Evolutionary conservation across 2,113 vertebrate species (phyloP).

Genomic region (Microcebus lehilahytsara): DNA sequence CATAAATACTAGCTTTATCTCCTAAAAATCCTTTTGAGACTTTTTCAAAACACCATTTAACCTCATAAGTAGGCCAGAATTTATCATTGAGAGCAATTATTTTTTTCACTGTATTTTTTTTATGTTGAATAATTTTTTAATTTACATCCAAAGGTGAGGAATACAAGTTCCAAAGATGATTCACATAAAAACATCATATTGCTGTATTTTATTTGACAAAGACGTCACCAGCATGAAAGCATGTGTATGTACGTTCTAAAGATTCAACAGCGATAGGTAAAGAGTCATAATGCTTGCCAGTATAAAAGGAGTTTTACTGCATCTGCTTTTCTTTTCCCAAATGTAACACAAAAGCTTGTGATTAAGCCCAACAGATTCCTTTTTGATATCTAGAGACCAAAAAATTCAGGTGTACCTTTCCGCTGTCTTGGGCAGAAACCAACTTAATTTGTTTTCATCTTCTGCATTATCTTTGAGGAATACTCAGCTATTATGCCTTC

Average conservation of each 20-base stretch:
- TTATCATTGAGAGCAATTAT: not conserved
- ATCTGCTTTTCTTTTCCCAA: not conserved
- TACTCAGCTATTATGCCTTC: not conserved
- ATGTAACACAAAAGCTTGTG: not conserved
- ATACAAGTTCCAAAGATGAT: not conserved
- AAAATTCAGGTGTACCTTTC: not conserved
- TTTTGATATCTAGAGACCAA: not conserved
- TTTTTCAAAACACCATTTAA: not conserved
- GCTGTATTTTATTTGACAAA: not conserved
- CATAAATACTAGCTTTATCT: not conserved
- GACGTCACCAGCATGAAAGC: not conserved
- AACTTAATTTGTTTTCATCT: slow-evolving; percentile 34
- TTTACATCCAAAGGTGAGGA: not conserved
- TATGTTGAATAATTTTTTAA: slow-evolving; percentile 4
- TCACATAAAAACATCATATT: not conserved
- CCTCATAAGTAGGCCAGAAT: not conserved
- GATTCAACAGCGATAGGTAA: not conserved
- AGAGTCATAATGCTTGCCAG: not conserved
- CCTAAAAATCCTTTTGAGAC: not conserved
- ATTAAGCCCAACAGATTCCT: not conserved
- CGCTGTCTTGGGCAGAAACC: not conserved
- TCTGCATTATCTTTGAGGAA: not conserved
- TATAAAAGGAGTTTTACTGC: not conserved
- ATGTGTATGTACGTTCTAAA: not conserved
- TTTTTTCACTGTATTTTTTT: not conserved